Evolutionary conservation across 2,113 vertebrate genomes (phyloP), one percentile per base, ranked within the genome.

Genomic region (Indri indri): DNA sequence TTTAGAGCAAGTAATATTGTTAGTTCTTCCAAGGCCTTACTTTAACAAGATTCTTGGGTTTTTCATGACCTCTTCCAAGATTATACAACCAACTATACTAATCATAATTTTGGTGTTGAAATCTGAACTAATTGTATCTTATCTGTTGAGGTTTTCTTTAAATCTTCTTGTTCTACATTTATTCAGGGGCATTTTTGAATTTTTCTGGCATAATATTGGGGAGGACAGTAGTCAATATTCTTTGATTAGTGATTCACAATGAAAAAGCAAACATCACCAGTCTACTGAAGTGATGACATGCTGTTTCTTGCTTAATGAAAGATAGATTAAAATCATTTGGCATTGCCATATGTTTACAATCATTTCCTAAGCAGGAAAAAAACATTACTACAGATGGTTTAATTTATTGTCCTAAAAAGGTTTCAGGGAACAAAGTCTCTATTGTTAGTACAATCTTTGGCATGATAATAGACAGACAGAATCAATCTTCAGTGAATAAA

Each of bases 341-440:
- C 92, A 96, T 1, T 96, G 79, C 84, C 97, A 59, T 95, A 97
- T 98, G 97, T 97, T 98, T 98, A 95, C 70, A 94, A 90, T 95
- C 54, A 97, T 87, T 98, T 97, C 89, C 97, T 91, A 96, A 73
- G 81, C 30, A 95, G 88, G 87, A 88, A 77, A 94, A 95, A 96
- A 61, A 70, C 89, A 83, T 87, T 96, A 96, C 83, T 97, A 92
- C 91, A 98, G 96, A 96, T 25, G 88, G 47, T 76, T 97, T 95
- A 23, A 80, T 86, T 94, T 93, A 3, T 34, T 92, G 54, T 88
- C 94, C 94, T 92, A 91, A 71, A 98, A 96, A 74, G 66, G 82
- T 90, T 97, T 61, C 70, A 95, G 30, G 42, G 50, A 97, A 97
- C 37, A 96, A 95, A 88, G n/a, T 14, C 34, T 95, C 17, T 68